Evolutionary conservation across 2,888 invertebrate genomes (phyloP), one percentile per base, ranked within the genome.

Genomic region (Perizoma affinitatum): DNA sequence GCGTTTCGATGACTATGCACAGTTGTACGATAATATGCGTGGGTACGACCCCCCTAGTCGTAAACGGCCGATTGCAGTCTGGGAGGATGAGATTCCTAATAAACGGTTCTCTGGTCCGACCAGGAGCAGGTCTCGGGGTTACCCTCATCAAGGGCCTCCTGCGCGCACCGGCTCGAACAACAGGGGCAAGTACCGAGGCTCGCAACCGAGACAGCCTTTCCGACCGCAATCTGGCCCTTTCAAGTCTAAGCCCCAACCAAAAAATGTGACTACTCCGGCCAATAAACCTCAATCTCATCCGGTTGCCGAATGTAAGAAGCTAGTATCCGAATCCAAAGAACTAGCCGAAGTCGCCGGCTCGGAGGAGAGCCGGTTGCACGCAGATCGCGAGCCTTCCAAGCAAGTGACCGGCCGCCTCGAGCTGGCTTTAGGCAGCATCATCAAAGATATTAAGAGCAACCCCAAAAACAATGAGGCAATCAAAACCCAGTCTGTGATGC

Each of bases 321-420:
- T 75, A 53, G 72, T 73, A 46, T 54, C 65, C 11, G 63, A 69
- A 47, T 66, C 75, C 9, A 11, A 33, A 46, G 33, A 54, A 33
- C 36, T 9, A 7, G 7, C 36, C 38, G 38, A 38, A 7, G 5
- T 38, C 5, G 63, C 63, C 5, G 65, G 70, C 46, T 46, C 58
- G 44, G 4, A 34, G 9, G 33, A 4, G n/a, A 43, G n/a, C 34
- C 6, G 62, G 62, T 80, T 63, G 68, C 83, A 60, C 71, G 68
- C 48, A 68, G 78, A 83, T 68, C 61, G 66, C 36, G 69, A 67
- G 57, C 85, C 87, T 4, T 67, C 78, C 42, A 70, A 69, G 44
- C 80, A 81, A 67, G 61, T 86, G 66, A 74, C 65, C 35, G 88
- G 90, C 42, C 84, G 90, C n/a, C 66, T 91, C 58, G 90, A 89